Base-by-base conservation (phyloP, 1,140 invertebrate genomes). In the Zaprionus inermis region DNA sequence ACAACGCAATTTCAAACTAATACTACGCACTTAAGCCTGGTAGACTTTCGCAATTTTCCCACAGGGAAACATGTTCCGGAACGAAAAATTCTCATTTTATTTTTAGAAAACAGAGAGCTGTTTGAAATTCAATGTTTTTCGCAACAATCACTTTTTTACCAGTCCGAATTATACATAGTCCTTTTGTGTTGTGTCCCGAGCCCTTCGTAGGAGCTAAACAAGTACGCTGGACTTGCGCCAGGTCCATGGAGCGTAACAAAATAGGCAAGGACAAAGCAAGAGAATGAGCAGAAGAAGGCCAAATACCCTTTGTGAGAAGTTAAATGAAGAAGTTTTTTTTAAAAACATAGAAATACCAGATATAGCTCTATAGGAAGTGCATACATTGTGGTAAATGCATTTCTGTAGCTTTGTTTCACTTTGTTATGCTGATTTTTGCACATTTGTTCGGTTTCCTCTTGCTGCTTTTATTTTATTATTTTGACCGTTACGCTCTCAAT, bases 401-500 rank as follows among this genome's bases (percentile, higher is more conserved):
- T 80, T 85, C 57, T 75, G 78, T 75, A 84, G 69, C 79, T 83
- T 84, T 84, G 54, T 66, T 66, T 56, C 70, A 78, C 74, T 84
- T 84, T 85, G 81, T 80, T 84, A 84, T 84, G 81, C 81, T 84
- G 81, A 85, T 80, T 84, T 84, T 84, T 76, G 44, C 76, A 80
- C 74, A 80, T 61, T 84, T 81, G 3, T 74, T 70, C 56, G 55
- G 59, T 55, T 66, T 49, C 1, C 20, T 54, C 46, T 55, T 66
- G 12, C 34, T 24, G 5, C 61, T 71, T 14, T 66, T 78, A 67
- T 75, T 55, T 72, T 70, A 59, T 67, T 52, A 63, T 68, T 67
- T 71, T 20, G 73, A 68, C 28, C 78, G 81, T 84, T 84, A 61
- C 78, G 81, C 70, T 81, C 81, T 65, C 75, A 75, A 77, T 80